Evolutionary conservation across 2,113 vertebrate species (phyloP).

Genomic region (Cinclus cinclus): DNA sequence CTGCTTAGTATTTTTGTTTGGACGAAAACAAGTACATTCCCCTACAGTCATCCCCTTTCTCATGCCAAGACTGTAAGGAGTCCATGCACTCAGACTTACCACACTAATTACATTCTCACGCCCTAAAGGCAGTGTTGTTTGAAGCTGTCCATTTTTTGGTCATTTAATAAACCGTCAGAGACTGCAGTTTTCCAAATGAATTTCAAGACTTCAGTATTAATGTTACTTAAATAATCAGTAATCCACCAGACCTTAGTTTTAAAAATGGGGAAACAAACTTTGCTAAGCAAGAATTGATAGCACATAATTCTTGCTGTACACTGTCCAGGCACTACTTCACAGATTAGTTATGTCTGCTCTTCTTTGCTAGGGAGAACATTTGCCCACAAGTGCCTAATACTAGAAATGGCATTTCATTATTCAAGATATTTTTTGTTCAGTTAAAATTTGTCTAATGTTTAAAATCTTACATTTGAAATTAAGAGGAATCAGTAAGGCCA

Average conservation of each 20-base stretch:
- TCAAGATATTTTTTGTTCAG: neutral
- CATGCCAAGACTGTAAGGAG: slow-evolving; percentile 5
- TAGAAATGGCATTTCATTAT: neutral
- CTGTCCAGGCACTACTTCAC: slow-evolving; percentile 26
- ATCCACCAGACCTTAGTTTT: slow-evolving; percentile 1
- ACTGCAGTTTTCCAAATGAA: slow-evolving; percentile 19
- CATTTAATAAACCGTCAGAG: slow-evolving; percentile 45
- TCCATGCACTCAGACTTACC: neutral
- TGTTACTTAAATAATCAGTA: slow-evolving; percentile 16
- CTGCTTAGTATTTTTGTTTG: neutral
- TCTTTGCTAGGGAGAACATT: slow-evolving; percentile 1
- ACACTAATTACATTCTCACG: slow-evolving; percentile 33
- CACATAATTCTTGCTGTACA: slow-evolving; percentile 5
- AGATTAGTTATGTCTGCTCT: slow-evolving; percentile 30
- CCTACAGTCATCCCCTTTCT: neutral
- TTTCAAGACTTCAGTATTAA: slow-evolving; percentile 34
- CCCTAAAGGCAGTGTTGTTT: neutral
- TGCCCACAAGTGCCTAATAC: neutral
- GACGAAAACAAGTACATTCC: neutral
- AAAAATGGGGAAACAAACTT: slow-evolving; percentile 35
- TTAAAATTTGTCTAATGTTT: neutral
- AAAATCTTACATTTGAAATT: slow-evolving; percentile 15
- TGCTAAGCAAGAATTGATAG: slow-evolving; percentile 6
- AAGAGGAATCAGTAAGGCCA: slow-evolving; percentile 9
- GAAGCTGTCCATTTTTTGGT: neutral